Conservation (phyloP, 1,140 invertebrate species). For the Platorchestia sp. region DNA sequence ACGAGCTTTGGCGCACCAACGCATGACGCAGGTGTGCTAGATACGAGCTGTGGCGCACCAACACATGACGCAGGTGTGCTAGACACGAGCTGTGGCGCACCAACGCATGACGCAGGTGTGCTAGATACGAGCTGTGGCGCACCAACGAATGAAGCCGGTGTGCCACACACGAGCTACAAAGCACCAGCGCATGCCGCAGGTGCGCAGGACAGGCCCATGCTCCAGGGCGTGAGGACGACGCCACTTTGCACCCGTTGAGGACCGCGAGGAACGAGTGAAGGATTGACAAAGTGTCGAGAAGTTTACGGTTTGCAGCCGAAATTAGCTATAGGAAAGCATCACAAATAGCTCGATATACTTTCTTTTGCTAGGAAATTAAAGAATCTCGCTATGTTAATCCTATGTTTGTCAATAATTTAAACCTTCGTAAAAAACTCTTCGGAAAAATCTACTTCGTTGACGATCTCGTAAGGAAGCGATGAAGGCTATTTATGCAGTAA, state of each 20-base stretch:
- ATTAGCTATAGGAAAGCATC: not conserved
- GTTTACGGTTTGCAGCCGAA: not conserved
- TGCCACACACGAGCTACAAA: not conserved
- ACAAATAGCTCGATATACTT: not conserved
- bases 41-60: not conserved
- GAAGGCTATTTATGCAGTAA: not conserved
- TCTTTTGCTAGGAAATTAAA: not conserved
- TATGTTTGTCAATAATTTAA: not conserved
- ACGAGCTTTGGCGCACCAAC: not conserved
- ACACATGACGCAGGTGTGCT: not conserved
- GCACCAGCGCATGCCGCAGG: not conserved
- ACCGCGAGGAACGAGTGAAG: not conserved
- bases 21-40: not conserved
- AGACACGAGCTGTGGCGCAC: not conserved
- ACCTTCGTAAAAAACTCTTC: conserved; percentile 20
- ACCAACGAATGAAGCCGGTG: not conserved
- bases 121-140: no score
- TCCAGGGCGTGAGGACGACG: no score
- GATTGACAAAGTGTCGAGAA: not conserved
- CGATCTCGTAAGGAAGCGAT: not conserved
- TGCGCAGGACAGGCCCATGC: no score
- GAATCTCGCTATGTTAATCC: not conserved
- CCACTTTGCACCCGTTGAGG: no score
- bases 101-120: no score
- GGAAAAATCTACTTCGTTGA: conserved; percentile 6